Percentiles rank a stretch among this genome's conserved stretches.
phyloP scores from a whole-genome alignment of 2,797 vertebrate genomes.

The Pseudochromis fuscus region DNA sequence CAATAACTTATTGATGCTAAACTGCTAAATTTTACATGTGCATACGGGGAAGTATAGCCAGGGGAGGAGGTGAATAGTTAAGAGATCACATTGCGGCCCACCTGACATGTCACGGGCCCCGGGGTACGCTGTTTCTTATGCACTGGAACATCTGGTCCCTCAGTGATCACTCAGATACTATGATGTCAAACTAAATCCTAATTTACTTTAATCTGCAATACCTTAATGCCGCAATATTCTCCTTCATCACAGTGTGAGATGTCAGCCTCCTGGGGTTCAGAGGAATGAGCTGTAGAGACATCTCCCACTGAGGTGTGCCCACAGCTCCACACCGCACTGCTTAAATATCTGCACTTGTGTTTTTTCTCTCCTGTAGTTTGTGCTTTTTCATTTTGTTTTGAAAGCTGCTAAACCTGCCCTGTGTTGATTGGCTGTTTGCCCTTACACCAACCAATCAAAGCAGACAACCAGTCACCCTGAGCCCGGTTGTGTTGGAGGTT shows the following conservation, averaged over 20 bases:
- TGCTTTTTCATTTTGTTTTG: too few species aligned
- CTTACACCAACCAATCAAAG: too few species aligned
- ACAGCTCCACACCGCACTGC: background rate
- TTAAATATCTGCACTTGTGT: too few species aligned
- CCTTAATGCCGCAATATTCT: background rate
- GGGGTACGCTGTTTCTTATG: background rate
- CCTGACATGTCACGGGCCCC: constrained; percentile 1
- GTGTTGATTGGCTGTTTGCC: too few species aligned
- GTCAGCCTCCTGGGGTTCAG: background rate
- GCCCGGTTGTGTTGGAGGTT: too few species aligned
- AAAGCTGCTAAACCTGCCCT: too few species aligned
- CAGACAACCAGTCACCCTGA: too few species aligned
- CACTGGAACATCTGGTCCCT: background rate
- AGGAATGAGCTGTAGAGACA: background rate
- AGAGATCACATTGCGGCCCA: constrained; percentile 9
- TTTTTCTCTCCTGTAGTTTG: too few species aligned
- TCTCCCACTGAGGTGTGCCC: background rate
- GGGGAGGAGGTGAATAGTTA: background rate
- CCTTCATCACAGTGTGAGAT: constrained; percentile 5
- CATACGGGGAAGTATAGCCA: constrained; percentile 6
- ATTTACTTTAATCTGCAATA: background rate
- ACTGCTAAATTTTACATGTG: constrained; percentile 59
- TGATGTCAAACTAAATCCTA: background rate
- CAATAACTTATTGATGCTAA: constrained; percentile 62
- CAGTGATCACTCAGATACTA: background rate